Base-by-base conservation (phyloP, 2,888 invertebrate genomes). In the Ichneumoninae sp. region DNA sequence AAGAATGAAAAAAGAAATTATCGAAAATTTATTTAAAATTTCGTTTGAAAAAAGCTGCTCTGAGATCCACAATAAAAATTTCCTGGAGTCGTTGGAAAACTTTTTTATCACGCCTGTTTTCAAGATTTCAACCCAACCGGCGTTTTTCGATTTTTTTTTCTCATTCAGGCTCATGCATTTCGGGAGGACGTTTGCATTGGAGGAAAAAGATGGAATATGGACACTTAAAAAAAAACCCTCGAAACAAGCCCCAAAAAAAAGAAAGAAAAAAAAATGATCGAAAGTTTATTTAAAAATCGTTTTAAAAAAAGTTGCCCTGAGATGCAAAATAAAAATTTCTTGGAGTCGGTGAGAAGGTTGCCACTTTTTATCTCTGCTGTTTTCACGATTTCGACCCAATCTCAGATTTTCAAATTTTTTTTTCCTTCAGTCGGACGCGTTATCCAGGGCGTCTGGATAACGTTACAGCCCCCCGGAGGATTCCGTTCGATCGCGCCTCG, bases 391-490 rank as follows among this genome's bases (percentile, higher is more conserved):
- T 19, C 40, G 3, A 40, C 8, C 6, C 10, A 19, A 65, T 40
- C 40, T 19, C n/a, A 33, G 30, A 36, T 65, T 36, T 65, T 66
- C 13, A 40, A 36, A 1, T 57, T 62, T 62, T 33, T 44, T 30
- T 50, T 66, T 60, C 13, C 36, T 30, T 22, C 16, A 10, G 30
- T 65, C 52, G 4, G 36, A 50, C 36, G 26, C 70, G 74, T 81
- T 84, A 82, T 84, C 84, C 66, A 40, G 78, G 71, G 52, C 70
- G 84, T 84, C 84, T 84, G 84, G 84, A 82, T 70, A 86, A 78
- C 80, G 80, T 85, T 57, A 83, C 75, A 54, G 13, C 33, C 19
- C 72, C 65, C 71, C 50, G 10, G 71, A 26, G 60, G n/a, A 62
- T 70, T 70, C 36, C 83, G 70, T 22, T 70, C 66, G 60, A 69